Evolutionary conservation across 2,113 vertebrate genomes (phyloP).

Genomic region (Muscicapa adusta): DNA sequence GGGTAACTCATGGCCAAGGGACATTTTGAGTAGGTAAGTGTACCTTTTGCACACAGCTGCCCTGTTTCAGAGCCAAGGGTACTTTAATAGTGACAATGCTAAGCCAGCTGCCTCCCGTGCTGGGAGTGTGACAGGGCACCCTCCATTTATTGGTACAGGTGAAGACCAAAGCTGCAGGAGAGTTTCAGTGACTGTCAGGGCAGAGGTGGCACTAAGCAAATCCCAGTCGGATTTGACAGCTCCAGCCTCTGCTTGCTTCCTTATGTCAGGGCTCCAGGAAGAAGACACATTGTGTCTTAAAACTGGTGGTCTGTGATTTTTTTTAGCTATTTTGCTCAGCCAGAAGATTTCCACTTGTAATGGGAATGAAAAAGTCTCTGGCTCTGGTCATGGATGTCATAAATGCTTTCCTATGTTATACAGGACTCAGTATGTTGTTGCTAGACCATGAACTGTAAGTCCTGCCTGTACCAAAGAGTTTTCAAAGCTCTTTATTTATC

Average conservation of each 20-base stretch:
- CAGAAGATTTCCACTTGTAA: neutral
- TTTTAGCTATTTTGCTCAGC: neutral
- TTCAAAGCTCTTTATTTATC: neutral
- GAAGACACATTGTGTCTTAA: neutral
- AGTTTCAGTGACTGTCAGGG: neutral
- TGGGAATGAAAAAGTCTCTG: neutral
- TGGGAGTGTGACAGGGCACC: neutral
- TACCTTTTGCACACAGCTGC: neutral
- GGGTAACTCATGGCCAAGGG: neutral
- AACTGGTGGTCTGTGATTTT: neutral
- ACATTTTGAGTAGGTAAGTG: neutral
- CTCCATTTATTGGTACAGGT: neutral
- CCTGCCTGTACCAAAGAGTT: neutral
- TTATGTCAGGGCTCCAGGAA: neutral
- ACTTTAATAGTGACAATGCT: neutral
- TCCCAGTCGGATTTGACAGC: neutral
- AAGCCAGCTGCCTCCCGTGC: neutral
- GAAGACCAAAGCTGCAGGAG: neutral
- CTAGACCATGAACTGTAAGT: neutral
- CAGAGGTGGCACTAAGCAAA: neutral
- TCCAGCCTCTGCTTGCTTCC: neutral
- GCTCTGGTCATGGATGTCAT: neutral
- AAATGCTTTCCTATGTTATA: neutral
- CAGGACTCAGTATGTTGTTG: neutral
- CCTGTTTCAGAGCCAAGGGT: neutral